Base-by-base conservation (phyloP, 2,113 vertebrate species). In the Symphodus melops region DNA sequence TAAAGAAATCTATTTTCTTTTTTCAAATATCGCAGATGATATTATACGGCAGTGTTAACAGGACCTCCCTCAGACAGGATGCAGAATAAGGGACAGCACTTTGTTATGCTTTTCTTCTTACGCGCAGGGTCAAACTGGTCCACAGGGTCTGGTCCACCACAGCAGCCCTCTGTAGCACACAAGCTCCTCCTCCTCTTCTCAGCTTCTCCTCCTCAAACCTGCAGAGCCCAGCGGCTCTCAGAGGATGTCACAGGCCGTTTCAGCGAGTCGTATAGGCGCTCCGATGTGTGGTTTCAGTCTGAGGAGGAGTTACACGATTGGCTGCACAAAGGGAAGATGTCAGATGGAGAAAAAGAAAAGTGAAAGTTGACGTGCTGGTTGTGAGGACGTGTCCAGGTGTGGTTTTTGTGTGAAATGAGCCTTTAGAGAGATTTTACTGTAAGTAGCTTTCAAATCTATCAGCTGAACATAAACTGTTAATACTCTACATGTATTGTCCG, bases 121-220 rank as follows among this genome's bases (percentile, higher is more conserved):
- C 6, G 16, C 14, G 16, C 58, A 65, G 13, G 59, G 72, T 20
- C 23, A 36, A 8, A 8, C 8, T 25, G 48, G 41, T 51, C 42
- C 67, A 75, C 33, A 79, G 21, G 42, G n/a, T 61, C 76, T 25
- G 2, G 2, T 49, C 39, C 52, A 55, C 63, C 49, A 41, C 83
- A 61, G 78, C 79, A 74, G 68, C 60, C 61, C 76, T 74, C 78
- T 86, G 84, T 82, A 85, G 87, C 87, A 84, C 68, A 68, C 62
- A 72, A 81, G 82, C 57, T 73, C 72, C 68, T 72, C 59, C 60
- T 69, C 63, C 62, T 77, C 53, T 8, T 70, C 55, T 64, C 5
- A 46, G 20, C 39, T 9, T 14, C 68, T 13, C 63, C 46, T 19
- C 44, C 25, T 67, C 52, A 68, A 70, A 79, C 39, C 54, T 79